These are phyloP conservation scores for Atta colombica DNA, from an alignment of 1,140 invertebrate species.

Conservation along the genomic window DNA sequence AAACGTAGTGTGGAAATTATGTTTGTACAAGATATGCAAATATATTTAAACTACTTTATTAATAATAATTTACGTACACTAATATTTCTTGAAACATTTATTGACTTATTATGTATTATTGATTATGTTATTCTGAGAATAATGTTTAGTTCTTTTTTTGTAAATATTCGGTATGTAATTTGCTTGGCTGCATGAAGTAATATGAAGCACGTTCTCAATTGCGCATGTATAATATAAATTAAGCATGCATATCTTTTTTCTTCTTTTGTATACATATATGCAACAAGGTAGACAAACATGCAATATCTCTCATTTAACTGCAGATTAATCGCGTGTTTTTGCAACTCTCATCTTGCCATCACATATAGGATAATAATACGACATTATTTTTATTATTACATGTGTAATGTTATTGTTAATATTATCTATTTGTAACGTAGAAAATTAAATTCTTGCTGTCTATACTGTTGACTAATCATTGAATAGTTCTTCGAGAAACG, in stretches of 20 bases:
- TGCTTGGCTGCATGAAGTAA: constrained; percentile 15
- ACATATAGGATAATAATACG: not conserved
- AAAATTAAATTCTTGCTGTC: not conserved
- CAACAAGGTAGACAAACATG: constrained; percentile 5
- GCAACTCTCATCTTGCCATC: constrained; percentile 34
- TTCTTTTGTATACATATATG: not conserved
- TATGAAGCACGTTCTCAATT: constrained; percentile 10
- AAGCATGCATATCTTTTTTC: constrained; percentile 39
- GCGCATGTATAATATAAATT: constrained; percentile 43
- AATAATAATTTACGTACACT: not conserved
- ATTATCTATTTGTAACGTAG: constrained; percentile 28
- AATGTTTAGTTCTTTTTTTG: constrained; percentile 14
- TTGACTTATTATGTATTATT: not conserved
- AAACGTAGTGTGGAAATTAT: not conserved
- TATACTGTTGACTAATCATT: not conserved
- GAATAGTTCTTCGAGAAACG: constrained; percentile 21
- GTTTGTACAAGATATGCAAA: constrained; percentile 1
- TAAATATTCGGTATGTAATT: not conserved
- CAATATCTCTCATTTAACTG: constrained; percentile 12
- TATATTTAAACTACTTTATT: not conserved
- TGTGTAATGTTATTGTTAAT: not conserved
- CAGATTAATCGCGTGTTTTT: constrained; percentile 52
- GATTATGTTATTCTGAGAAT: not conserved
- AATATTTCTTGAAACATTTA: not conserved
- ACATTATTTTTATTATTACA: constrained; percentile 1